Base-by-base conservation (phyloP, 2,888 invertebrate species). In the Dioctria rufipes region DNA sequence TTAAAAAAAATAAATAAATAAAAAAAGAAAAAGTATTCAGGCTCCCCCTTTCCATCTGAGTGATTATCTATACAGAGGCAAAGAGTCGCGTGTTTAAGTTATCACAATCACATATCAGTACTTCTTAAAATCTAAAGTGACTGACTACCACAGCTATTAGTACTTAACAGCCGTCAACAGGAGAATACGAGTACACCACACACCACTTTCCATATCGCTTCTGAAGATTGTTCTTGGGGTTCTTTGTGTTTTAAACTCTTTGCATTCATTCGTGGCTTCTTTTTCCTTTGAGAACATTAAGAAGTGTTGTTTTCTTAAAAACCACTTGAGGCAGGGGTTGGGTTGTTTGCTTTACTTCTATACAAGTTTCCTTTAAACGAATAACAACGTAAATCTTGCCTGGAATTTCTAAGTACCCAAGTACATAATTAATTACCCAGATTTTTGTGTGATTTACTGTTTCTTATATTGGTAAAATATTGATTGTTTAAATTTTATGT, bases 231-330 rank as follows among this genome's bases (percentile, higher is more conserved):
- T 67, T 67, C 46, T 42, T 46, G 67, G 67, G 25, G 67, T 13
- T 43, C 37, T 46, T 67, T 67, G 67, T 67, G 67, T 49, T 43
- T 67, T 46, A 67, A 67, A 67, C 67, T 43, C 67, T 43, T 67
- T 67, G 67, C 42, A 67, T 67, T 67, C 46, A 67, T 49, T 43
- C 67, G 43, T 67, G 67, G 67, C 67, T 67, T 67, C 67, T 67
- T 46, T 46, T 67, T 42, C 43, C 67, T 67, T 67, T 49, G 67
- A 67, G 67, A 67, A 67, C 67, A 67, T 67, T 67, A 46, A 67
- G 67, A 67, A 67, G 67, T 67, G 67, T 67, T 67, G 67, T 67
- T 67, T 67, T 67, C 67, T 67, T 67, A 67, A 67, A 67, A 67
- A 67, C 67, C 67, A 67, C 67, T 67, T 49, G 67, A 67, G 43